A percentile compares a stretch with the other conserved stretches of the same genome.
phyloP scores from a whole-genome alignment of 2,888 invertebrate species.

The Schrankia costaestrigalis region DNA sequence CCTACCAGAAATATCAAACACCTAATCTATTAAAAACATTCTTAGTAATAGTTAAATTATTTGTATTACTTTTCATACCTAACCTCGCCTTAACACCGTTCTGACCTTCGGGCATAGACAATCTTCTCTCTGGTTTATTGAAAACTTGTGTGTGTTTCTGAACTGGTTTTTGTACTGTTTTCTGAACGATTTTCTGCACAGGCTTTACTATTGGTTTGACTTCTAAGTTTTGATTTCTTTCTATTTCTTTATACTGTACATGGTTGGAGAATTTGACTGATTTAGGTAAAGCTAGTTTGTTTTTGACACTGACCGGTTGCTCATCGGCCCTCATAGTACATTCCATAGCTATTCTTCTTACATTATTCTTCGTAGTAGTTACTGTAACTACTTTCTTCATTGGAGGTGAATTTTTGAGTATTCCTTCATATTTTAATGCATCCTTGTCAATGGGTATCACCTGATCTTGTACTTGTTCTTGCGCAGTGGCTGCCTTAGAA shows the following conservation, averaged over 20 bases:
- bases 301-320: conserved; percentile 60
- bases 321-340: conserved; percentile 75
- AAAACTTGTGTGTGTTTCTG: conserved; percentile 48
- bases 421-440: conserved; percentile 73
- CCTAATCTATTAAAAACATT: conserved; percentile 68
- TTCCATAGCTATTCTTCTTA: conserved; percentile 57
- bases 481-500: conserved; percentile 38
- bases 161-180: conserved; percentile 5
- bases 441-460: conserved; percentile 55
- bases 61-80: conserved; percentile 47
- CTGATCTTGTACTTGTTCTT: conserved; percentile 15
- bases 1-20: too few species aligned
- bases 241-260: conserved; percentile 72
- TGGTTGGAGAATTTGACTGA: conserved; percentile 72
- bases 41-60: conserved; percentile 59
- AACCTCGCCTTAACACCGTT: conserved; percentile 57
- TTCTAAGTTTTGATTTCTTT: conserved; percentile 23
- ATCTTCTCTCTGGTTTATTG: conserved; percentile 68
- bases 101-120: conserved; percentile 59
- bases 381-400: conserved; percentile 57
- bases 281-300: conserved; percentile 63
- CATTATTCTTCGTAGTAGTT: conserved; percentile 52
- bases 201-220: neutral
- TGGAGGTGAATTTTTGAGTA: conserved; percentile 50
- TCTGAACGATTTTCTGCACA: conserved; percentile 2